phyloP scores from a whole-genome alignment of 2,113 vertebrate genomes.

The Zosterops japonicus region DNA sequence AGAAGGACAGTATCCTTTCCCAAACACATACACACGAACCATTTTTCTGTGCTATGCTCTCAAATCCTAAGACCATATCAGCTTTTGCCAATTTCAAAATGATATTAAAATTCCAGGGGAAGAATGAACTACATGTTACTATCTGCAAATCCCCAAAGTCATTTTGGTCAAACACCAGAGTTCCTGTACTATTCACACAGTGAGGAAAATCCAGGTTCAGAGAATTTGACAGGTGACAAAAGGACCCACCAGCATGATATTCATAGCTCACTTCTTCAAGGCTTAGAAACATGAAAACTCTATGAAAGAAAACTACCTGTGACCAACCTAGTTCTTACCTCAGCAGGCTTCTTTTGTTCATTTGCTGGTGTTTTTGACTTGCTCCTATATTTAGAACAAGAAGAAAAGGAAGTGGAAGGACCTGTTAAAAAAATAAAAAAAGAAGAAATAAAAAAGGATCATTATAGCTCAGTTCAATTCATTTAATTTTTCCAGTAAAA shows the following conservation, averaged over 20 bases:
- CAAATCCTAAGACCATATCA: not conserved
- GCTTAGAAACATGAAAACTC: constrained; percentile 2
- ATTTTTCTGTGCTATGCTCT: not conserved
- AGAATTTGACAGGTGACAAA: constrained; percentile 17
- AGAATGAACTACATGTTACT: not conserved
- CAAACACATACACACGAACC: accelerated
- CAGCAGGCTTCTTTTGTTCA: constrained; percentile 91
- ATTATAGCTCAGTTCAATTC: not conserved
- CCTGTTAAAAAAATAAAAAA: constrained; percentile 70
- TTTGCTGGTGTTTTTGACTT: constrained; percentile 86
- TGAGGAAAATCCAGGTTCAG: not conserved
- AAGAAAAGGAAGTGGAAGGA: constrained; percentile 93
- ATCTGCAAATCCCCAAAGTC: not conserved
- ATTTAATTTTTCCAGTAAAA: constrained; percentile 5
- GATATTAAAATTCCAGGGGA: not conserved
- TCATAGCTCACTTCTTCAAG: not conserved
- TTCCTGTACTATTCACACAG: not conserved
- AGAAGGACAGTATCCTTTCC: not conserved
- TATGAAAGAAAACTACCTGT: not conserved
- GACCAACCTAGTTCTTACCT: constrained; percentile 77
- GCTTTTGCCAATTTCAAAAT: not conserved
- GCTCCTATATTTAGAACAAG: constrained; percentile 85
- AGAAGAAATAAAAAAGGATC: not conserved
- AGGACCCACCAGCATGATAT: not conserved
- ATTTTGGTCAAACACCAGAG: not conserved